These are phyloP conservation scores for Bradypodion ventrale DNA, from an alignment of 2,797 vertebrate species.

Conservation along the genomic window DNA sequence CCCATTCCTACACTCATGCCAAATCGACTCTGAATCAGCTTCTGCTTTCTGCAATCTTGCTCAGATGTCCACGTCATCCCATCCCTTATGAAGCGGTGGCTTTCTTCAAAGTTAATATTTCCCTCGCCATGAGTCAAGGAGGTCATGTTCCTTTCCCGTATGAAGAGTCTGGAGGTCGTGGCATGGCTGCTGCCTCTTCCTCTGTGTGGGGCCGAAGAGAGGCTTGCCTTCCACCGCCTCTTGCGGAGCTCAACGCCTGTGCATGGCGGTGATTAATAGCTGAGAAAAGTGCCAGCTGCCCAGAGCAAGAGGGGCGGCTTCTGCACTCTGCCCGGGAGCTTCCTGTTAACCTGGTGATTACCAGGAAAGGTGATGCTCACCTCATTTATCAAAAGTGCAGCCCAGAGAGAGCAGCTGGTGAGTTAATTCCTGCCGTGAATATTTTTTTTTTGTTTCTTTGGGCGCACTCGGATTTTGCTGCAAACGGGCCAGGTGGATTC, in stretches of 20 bases:
- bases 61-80: no score
- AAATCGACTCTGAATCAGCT: no score
- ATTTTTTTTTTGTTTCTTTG: background rate
- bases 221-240: conserved; percentile 37
- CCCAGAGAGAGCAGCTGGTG: background rate
- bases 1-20: background rate
- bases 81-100: no score
- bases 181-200: background rate
- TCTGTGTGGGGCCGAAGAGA: background rate
- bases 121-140: no score
- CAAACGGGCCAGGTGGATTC: background rate
- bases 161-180: background rate
- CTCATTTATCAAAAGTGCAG: conserved; percentile 61
- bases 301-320: conserved; percentile 33
- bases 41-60: no score
- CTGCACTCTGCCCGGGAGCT: conserved; percentile 32
- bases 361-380: conserved; percentile 31
- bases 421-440: background rate
- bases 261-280: conserved; percentile 64
- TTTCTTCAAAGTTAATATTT: background rate
- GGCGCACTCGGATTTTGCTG: rapidly evolving
- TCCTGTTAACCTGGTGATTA: conserved; percentile 56
- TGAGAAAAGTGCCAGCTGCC: conserved; percentile 26
- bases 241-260: conserved; percentile 1
- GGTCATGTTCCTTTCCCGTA: no score